Base-by-base conservation (phyloP, 2,888 invertebrate genomes). In the Eubasilissa splendida region DNA sequence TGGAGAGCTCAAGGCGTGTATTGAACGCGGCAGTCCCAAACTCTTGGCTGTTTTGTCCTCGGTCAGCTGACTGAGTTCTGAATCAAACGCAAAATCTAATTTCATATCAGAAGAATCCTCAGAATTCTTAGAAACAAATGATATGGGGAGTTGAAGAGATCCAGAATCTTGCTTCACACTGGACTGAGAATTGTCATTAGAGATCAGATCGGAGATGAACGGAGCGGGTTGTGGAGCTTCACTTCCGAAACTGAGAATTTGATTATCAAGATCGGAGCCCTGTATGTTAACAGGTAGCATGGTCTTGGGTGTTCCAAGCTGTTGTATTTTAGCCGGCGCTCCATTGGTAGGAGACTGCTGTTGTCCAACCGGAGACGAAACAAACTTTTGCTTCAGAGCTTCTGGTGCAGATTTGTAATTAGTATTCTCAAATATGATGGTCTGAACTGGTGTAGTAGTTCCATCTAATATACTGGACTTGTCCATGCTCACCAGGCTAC, bases 341-440 rank as follows among this genome's bases (percentile, higher is more conserved):
- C 77, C 77, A 56, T 83, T 83, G 84, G 88, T 86, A n/a, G 88
- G 85, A 84, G 86, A 86, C 3, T 90, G 88, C 85, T 89, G 90
- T 78, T 88, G 88, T 0, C 87, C 85, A 76, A 90, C 91, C 14
- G 89, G 86, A 77, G 89, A 89, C 82, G 88, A 88, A 3, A 87
- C 87, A 87, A 92, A 93, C 87, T 93, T 93, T 71, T 92, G 91
- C 87, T 94, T 94, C 82, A 93, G 91, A 53, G 91, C 92, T 81
- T 92, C 91, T 22, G 94, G 93, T 79, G 93, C 94, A 84, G 94
- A 93, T 87, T 96, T 96, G 87, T 95, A 96, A 87, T 97, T 97
- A 1, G 96, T 97, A 87, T 97, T 97, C 86, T 97, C 97, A 86
- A 97, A 97, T 84, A 97, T 96, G 76, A 97, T 95, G 0, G 96